phyloP scores from a whole-genome alignment of 1,140 invertebrate genomes.

The Aphaenogaster floridana region DNA sequence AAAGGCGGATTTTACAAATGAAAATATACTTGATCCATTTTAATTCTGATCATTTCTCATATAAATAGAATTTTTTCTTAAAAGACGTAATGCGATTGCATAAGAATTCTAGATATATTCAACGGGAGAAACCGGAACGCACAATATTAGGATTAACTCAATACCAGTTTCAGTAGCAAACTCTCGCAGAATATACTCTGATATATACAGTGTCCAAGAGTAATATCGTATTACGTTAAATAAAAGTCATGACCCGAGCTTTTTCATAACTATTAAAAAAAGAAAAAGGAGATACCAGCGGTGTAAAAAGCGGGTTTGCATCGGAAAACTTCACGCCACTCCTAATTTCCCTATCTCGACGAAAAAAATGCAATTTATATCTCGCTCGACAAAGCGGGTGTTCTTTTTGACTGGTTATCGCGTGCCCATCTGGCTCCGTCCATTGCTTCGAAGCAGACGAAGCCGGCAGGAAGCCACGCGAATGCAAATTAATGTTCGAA shows the following conservation, averaged over 20 bases:
- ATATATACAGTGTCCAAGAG: constrained; percentile 12
- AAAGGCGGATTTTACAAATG: background rate
- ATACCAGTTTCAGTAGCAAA: constrained; percentile 2
- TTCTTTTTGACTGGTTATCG: constrained; percentile 65
- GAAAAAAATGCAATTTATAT: constrained; percentile 49
- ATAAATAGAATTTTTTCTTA: constrained; percentile 2
- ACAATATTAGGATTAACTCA: constrained; percentile 28
- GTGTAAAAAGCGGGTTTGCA: constrained; percentile 27
- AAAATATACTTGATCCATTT: constrained; percentile 6
- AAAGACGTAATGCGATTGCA: background rate
- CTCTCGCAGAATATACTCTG: constrained; percentile 11
- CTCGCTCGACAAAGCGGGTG: constrained; percentile 41
- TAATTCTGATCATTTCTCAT: background rate
- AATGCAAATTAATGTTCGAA: constrained; percentile 71
- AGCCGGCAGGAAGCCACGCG: constrained; percentile 57
- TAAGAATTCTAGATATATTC: constrained; percentile 12
- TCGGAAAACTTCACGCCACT: constrained; percentile 34
- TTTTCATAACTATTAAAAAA: background rate
- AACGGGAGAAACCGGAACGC: background rate
- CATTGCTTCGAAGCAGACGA: constrained; percentile 38
- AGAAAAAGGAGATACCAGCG: background rate
- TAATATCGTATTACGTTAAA: constrained; percentile 44
- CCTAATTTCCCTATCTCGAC: constrained; percentile 46
- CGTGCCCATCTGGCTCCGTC: constrained; percentile 45
- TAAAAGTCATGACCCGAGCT: constrained; percentile 39